Conservation (phyloP, 2,113 vertebrate genomes). For the Hystrix cristata region DNA sequence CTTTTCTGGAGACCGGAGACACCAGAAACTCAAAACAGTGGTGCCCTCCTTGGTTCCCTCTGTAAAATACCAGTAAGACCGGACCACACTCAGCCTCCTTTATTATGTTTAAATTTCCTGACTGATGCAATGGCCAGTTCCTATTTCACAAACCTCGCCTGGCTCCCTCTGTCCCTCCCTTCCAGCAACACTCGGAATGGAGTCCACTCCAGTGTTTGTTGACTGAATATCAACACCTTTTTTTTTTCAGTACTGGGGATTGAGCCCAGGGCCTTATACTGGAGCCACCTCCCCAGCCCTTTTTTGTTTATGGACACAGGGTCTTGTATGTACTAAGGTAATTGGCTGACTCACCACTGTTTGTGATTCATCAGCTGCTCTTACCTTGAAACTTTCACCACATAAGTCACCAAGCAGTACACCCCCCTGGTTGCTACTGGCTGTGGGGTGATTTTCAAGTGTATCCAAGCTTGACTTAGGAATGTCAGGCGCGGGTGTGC, state of each 20-base stretch:
- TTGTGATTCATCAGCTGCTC: background rate
- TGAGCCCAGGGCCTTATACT: too few species aligned
- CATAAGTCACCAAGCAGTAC: too few species aligned
- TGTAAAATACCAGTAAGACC: background rate
- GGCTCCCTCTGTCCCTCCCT: too few species aligned
- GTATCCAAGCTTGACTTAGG: background rate
- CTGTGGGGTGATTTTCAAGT: too few species aligned
- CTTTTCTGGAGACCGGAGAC: background rate
- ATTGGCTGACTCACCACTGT: background rate
- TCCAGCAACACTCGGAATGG: background rate
- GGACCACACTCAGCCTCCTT: background rate
- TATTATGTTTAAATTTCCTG: background rate
- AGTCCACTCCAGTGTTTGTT: background rate
- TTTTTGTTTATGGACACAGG: too few species aligned
- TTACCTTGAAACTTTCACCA: too few species aligned
- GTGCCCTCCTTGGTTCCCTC: background rate
- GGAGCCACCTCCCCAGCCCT: too few species aligned
- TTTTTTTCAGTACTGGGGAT: too few species aligned
- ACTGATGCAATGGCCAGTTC: too few species aligned
- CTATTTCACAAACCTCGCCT: too few species aligned
- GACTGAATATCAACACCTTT: background rate
- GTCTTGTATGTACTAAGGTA: background rate
- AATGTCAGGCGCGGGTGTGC: background rate
- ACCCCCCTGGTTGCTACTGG: too few species aligned
- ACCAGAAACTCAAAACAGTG: background rate